Evolutionary conservation across 1,140 invertebrate genomes (phyloP).

Genomic region (Heliothis subflexa): DNA sequence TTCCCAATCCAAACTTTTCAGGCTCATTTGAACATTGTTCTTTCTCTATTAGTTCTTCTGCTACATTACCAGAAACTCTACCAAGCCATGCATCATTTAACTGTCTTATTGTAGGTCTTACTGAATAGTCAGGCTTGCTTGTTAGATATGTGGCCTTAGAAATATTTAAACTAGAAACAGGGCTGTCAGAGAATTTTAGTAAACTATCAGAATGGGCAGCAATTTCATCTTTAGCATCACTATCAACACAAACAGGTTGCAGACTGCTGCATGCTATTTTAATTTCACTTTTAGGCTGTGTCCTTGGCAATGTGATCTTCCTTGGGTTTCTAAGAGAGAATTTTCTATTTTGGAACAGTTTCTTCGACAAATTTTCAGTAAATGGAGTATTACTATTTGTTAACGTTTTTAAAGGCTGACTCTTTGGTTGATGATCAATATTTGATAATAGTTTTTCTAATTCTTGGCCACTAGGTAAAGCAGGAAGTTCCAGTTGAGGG

Average conservation of each 20-base stretch:
- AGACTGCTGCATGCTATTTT: neutral
- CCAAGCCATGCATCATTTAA: slow-evolving; percentile 87
- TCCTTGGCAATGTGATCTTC: slow-evolving; percentile 87
- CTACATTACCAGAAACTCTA: slow-evolving; percentile 68
- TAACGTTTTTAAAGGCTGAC: slow-evolving; percentile 19
- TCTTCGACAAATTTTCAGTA: slow-evolving; percentile 87
- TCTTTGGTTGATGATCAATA: slow-evolving; percentile 81
- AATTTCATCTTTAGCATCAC: slow-evolving; percentile 1
- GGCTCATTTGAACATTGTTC: slow-evolving; percentile 15
- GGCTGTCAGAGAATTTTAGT: slow-evolving; percentile 20
- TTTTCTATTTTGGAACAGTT: slow-evolving; percentile 89
- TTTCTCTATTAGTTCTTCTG: slow-evolving; percentile 28
- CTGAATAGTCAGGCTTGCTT: neutral
- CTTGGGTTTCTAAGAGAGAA: slow-evolving; percentile 92
- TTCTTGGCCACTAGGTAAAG: slow-evolving; percentile 70
- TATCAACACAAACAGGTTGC: neutral
- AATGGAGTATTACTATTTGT: slow-evolving; percentile 53
- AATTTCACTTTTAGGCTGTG: slow-evolving; percentile 44
- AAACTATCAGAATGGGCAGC: slow-evolving; percentile 5
- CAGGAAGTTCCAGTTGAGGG: slow-evolving; percentile 63
- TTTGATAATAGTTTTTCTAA: slow-evolving; percentile 70
- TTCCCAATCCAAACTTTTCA: slow-evolving; percentile 76
- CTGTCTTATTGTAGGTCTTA: slow-evolving; percentile 64
- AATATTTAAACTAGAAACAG: neutral
- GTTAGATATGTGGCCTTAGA: neutral